Conservation (phyloP, 2,797 vertebrate genomes). For the Acestrorhynchus altus region DNA sequence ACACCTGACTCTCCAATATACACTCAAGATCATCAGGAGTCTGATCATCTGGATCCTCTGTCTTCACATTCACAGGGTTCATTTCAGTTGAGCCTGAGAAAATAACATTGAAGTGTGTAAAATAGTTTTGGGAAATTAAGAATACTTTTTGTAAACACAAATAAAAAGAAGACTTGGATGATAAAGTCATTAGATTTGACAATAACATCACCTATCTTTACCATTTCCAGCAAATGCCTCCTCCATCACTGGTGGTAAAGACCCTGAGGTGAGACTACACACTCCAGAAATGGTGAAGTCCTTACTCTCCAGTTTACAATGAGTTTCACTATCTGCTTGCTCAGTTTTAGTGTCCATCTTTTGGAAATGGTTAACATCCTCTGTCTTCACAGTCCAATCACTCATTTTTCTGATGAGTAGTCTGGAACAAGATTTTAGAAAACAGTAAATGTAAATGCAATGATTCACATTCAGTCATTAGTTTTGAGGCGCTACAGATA, state of each 20-base stretch:
- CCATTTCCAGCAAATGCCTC: neutral
- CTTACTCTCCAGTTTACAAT: neutral
- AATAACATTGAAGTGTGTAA: neutral
- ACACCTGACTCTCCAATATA: neutral
- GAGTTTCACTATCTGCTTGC: neutral
- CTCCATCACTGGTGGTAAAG: neutral
- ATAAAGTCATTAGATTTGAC: neutral
- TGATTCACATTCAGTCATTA: neutral
- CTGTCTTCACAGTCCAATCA: neutral
- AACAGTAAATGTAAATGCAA: neutral
- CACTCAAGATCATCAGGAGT: neutral
- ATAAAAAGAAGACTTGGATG: no score
- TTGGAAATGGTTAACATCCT: neutral
- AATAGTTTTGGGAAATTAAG: no score
- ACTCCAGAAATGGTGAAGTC: neutral
- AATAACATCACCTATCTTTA: neutral
- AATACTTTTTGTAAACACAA: neutral
- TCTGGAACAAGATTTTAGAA: neutral
- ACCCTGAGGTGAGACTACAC: neutral
- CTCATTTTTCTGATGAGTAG: neutral
- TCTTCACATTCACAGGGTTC: neutral
- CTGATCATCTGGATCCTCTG: neutral
- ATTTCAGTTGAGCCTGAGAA: neutral
- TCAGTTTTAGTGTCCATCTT: neutral
- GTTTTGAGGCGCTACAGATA: no score